phyloP scores from a whole-genome alignment of 2,797 vertebrate genomes.

The Chloroceryle amazona region DNA sequence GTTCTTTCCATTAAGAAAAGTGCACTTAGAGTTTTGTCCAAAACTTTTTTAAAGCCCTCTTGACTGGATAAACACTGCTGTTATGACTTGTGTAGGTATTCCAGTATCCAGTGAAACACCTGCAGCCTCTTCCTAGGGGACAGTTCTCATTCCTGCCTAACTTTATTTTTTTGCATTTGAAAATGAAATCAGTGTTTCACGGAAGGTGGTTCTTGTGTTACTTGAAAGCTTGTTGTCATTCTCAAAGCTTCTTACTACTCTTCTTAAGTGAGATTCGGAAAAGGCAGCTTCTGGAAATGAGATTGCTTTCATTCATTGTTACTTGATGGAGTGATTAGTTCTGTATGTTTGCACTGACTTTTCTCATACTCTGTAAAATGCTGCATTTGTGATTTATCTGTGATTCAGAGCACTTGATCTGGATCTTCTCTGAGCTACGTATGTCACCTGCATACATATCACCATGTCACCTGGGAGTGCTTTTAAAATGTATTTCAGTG shows the following conservation, averaged over 20 bases:
- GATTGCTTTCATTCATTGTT: background rate
- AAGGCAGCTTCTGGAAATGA: background rate
- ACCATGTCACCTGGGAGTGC: background rate
- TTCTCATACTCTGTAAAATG: background rate
- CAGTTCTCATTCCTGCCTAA: background rate
- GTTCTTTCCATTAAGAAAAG: background rate
- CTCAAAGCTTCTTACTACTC: background rate
- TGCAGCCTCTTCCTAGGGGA: background rate
- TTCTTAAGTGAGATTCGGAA: background rate
- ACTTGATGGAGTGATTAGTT: background rate
- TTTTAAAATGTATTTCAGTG: background rate
- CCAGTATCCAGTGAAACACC: background rate
- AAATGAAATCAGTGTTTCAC: background rate
- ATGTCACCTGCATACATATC: background rate
- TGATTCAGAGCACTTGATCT: background rate
- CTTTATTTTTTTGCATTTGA: background rate
- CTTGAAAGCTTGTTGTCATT: background rate
- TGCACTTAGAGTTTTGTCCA: background rate
- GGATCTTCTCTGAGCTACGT: background rate
- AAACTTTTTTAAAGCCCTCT: background rate
- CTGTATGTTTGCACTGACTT: background rate
- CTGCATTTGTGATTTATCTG: background rate
- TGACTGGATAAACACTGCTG: background rate
- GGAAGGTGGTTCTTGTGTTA: background rate
- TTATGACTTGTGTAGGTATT: background rate